Percentiles rank a stretch among this genome's conserved stretches.
Conservation (phyloP, 2,113 vertebrate genomes). For the Hirundichthys speculiger region DNA sequence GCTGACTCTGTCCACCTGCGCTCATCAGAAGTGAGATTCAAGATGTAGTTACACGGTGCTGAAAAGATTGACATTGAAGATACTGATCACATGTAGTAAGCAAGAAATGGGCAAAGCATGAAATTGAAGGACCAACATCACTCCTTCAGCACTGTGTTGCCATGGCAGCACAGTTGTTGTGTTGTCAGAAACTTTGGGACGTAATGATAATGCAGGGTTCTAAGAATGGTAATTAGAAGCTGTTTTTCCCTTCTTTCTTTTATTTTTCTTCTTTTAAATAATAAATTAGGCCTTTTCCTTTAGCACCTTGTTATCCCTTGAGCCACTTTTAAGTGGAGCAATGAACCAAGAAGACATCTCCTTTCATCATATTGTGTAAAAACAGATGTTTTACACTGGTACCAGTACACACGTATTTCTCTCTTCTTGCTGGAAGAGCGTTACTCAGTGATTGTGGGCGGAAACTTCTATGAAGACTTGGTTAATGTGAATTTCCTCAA, state of each 20-base stretch:
- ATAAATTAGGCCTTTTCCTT: slow-evolving; percentile 15
- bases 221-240: slow-evolving; percentile 64
- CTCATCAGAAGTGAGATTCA: slow-evolving; percentile 28
- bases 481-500: slow-evolving; percentile 40
- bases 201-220: slow-evolving; percentile 63
- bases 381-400: slow-evolving; percentile 13
- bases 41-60: slow-evolving; percentile 23
- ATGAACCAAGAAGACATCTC: not conserved
- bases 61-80: slow-evolving; percentile 23
- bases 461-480: slow-evolving; percentile 37
- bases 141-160: slow-evolving; percentile 46
- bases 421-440: slow-evolving; percentile 24
- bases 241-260: slow-evolving; percentile 32
- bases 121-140: slow-evolving; percentile 17
- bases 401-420: slow-evolving; percentile 2
- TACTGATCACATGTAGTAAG: slow-evolving; percentile 16
- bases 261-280: slow-evolving; percentile 7
- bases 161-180: slow-evolving; percentile 66
- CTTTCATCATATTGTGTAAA: slow-evolving; percentile 31
- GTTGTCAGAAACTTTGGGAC: slow-evolving; percentile 58
- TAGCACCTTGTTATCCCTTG: slow-evolving; percentile 8
- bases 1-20: slow-evolving; percentile 60
- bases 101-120: slow-evolving; percentile 6
- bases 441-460: slow-evolving; percentile 39
- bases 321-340: slow-evolving; percentile 14